Conservation (phyloP, 2,888 invertebrate species). For the Stramonita haemastoma region DNA sequence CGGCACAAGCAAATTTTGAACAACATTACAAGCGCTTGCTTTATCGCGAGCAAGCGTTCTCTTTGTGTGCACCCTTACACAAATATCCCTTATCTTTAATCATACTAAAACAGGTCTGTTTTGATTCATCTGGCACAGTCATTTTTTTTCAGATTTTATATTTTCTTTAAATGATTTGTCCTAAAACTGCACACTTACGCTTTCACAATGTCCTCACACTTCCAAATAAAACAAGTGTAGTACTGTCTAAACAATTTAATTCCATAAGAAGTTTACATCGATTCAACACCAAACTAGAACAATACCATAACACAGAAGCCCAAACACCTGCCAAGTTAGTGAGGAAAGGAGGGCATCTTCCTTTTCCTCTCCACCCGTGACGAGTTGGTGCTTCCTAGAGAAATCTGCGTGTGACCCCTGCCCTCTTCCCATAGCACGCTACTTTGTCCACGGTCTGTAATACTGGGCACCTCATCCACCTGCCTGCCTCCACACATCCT, state of each 20-base stretch:
- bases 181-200: too few species aligned
- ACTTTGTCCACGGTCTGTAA: neutral
- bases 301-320: neutral
- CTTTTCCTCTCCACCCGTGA: neutral
- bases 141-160: too few species aligned
- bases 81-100: too few species aligned
- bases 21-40: too few species aligned
- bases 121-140: too few species aligned
- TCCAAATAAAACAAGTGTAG: neutral
- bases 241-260: constrained; percentile 25
- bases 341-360: neutral
- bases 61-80: too few species aligned
- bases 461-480: neutral
- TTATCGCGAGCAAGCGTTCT: too few species aligned
- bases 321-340: neutral
- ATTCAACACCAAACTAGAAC: constrained; percentile 20
- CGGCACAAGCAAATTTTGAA: too few species aligned
- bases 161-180: too few species aligned
- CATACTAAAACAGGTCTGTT: too few species aligned
- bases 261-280: constrained; percentile 24
- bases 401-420: neutral
- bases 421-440: neutral
- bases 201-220: too few species aligned
- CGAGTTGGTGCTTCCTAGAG: neutral
- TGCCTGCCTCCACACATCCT: neutral